Percentiles rank a stretch among this genome's conserved stretches.
Conservation (phyloP, 2,113 vertebrate genomes). For the Petaurus breviceps region DNA sequence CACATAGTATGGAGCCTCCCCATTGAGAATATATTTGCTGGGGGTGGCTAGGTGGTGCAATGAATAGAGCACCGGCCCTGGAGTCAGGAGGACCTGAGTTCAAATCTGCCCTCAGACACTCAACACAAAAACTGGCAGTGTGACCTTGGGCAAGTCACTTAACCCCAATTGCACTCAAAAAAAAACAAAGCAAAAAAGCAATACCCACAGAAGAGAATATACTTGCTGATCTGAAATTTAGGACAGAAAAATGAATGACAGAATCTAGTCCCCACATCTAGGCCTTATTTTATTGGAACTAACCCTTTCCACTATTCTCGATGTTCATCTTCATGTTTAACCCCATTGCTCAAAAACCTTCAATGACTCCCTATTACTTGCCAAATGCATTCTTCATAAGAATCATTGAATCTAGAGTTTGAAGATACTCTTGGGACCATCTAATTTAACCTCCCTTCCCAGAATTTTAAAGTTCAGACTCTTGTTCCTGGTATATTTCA, state of each 20-base stretch:
- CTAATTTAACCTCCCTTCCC: neutral
- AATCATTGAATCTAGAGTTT: neutral
- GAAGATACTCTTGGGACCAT: neutral
- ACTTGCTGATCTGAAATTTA: neutral
- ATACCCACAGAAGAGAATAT: no score
- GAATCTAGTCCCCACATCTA: constrained; percentile 4
- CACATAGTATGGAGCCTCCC: neutral
- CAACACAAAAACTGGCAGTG: no score
- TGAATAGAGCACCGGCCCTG: no score
- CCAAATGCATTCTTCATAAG: neutral
- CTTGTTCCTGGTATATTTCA: neutral
- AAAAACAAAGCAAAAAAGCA: no score
- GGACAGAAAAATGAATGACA: neutral
- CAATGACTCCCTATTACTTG: neutral
- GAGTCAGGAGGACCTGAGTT: no score
- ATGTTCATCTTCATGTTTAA: neutral
- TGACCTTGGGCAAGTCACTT: no score
- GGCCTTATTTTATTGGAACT: constrained; percentile 36
- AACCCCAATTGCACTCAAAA: no score
- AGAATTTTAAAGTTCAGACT: neutral
- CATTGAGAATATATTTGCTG: neutral
- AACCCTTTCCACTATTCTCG: neutral
- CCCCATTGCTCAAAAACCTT: neutral
- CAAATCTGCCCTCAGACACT: no score
- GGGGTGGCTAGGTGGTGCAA: no score